Conservation (phyloP, 2,797 vertebrate genomes). For the Octomys mimax region DNA sequence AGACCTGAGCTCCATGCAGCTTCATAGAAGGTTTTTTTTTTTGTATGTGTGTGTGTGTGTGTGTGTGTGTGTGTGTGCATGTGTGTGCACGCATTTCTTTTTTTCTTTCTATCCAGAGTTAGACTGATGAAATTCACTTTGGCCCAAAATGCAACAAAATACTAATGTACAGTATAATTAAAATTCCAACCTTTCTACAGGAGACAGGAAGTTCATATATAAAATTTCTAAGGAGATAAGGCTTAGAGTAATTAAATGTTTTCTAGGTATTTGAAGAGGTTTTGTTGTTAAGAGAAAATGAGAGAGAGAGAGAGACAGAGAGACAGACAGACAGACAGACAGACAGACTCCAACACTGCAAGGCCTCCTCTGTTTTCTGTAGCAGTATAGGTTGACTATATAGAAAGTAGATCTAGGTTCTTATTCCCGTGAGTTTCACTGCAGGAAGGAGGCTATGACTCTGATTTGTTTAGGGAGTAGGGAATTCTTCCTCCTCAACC, state of each 20-base stretch:
- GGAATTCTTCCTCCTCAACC: background rate
- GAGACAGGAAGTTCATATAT: slow-evolving; percentile 30
- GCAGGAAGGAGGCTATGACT: background rate
- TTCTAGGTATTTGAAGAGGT: background rate
- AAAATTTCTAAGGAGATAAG: slow-evolving; percentile 5
- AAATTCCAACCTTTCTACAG: background rate
- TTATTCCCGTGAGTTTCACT: background rate
- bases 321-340: background rate
- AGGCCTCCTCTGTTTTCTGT: background rate
- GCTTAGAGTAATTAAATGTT: background rate
- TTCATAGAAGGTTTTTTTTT: background rate
- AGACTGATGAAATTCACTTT: slow-evolving; percentile 33
- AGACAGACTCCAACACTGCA: background rate
- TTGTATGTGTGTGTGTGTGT: background rate
- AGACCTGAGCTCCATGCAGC: background rate
- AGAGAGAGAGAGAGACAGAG: background rate
- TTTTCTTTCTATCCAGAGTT: slow-evolving; percentile 38
- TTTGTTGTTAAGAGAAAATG: background rate
- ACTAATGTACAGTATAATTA: slow-evolving; percentile 5
- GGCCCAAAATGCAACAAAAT: slow-evolving; percentile 9
- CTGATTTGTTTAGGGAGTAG: background rate
- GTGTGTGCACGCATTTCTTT: too few species aligned
- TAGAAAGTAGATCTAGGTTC: background rate
- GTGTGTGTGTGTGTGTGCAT: background rate
- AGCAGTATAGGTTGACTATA: background rate